A percentile compares a stretch with the other conserved stretches of the same genome.
phyloP scores from a whole-genome alignment of 2,113 vertebrate genomes.

The Prinia subflava region DNA sequence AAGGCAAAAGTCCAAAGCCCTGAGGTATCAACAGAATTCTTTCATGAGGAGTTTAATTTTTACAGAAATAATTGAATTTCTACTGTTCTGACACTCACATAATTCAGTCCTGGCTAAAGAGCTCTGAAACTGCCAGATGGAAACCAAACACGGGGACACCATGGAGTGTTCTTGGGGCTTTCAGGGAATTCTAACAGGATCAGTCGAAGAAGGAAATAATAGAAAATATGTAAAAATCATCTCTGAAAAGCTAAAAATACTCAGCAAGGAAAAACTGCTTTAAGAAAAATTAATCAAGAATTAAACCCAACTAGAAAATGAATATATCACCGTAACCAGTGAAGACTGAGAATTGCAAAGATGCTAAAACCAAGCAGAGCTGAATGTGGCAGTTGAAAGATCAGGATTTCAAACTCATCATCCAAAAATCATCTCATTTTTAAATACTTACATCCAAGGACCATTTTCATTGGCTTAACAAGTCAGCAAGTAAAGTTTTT shows the following conservation, averaged over 20 bases:
- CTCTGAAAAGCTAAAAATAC: neutral
- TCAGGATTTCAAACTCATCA: neutral
- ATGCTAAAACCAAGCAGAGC: neutral
- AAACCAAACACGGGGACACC: neutral
- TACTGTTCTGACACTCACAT: neutral
- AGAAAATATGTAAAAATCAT: neutral
- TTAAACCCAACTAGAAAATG: neutral
- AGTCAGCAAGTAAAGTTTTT: neutral
- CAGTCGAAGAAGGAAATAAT: neutral
- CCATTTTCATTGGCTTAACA: neutral
- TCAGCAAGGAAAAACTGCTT: neutral
- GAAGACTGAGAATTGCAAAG: neutral
- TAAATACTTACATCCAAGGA: neutral
- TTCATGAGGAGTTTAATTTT: slow-evolving; percentile 10
- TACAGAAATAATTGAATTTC: neutral
- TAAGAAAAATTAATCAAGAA: neutral
- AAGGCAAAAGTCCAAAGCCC: slow-evolving; percentile 4
- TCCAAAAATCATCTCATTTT: neutral
- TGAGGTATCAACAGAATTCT: neutral
- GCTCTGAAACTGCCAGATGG: neutral
- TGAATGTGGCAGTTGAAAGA: neutral
- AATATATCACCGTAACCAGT: rapidly evolving
- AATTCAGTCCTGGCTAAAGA: neutral
- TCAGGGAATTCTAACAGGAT: neutral
- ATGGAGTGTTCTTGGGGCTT: neutral